Base-by-base conservation (phyloP, 2,113 vertebrate species). In the Ailurus styani region DNA sequence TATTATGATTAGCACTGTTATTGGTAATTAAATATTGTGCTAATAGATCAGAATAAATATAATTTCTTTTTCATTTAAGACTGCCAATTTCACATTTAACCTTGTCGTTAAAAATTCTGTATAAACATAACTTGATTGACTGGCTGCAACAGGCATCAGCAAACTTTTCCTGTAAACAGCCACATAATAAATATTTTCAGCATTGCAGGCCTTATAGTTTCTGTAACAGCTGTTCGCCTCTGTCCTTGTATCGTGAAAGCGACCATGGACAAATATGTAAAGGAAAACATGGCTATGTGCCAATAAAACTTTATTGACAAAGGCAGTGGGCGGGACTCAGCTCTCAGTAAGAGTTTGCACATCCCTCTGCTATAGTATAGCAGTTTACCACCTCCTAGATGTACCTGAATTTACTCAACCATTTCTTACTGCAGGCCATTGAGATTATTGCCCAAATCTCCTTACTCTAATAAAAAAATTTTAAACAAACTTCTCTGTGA, bases 231-330 rank as follows among this genome's bases (percentile, higher is more conserved):
- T 55, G 50, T n/a, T 52, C 21, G 25, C 5, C 14, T 79, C 75
- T 79, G 21, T 1, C 17, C 37, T 90, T 34, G 2, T 20, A 18
- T 40, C 8, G 0, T 31, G 47, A 64, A 87, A 94, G 14, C 15
- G 79, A 37, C 17, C 29, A 18, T 11, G 10, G 31, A 15, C 5
- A 34, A 34, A 54, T n/a, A 47, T 18, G 10, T 29, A 82, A 85
- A 64, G 27, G 68, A 73, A 77, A 64, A 79, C 0, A 12, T 27
- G 70, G 3, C 13, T 95, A 1, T 60, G 27, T 64, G 79, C 47
- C 47, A 75, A 88, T 45, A 78, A 90, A 90, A 37, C 18, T 86
- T 94, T 78, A 93, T 45, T 83, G 21, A 64, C 25, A 55, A 42
- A 77, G 72, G 11, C 18, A 86, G n/a, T 23, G 34, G 70, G 27